These are phyloP conservation scores for Leptonema lineaticorne DNA, from an alignment of 1,140 invertebrate species.

Conservation along the genomic window DNA sequence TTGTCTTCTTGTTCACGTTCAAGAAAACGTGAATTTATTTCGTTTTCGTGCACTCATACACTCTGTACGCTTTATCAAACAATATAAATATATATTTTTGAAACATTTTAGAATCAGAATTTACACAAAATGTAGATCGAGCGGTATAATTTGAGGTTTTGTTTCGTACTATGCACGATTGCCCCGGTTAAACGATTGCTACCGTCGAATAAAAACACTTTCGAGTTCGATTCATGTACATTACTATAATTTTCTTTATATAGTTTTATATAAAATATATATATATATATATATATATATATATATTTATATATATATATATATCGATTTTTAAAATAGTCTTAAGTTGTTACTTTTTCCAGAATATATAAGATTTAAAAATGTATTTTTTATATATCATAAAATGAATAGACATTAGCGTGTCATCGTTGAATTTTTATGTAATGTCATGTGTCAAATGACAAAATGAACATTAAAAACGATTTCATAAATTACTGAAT, in stretches of 20 bases:
- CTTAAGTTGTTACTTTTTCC: too few relatives aligned
- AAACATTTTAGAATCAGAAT: too few relatives aligned
- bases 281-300: not conserved
- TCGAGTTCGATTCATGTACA: not conserved
- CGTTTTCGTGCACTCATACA: not conserved
- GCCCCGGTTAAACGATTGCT: not conserved
- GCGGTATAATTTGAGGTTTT: not conserved
- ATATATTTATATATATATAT: not conserved
- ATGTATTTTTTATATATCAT: too few relatives aligned
- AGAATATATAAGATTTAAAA: too few relatives aligned
- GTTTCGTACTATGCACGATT: not conserved
- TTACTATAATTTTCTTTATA: not conserved
- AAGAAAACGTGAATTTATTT: not conserved
- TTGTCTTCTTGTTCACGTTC: not conserved
- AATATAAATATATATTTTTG: too few relatives aligned
- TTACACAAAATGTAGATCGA: not conserved
- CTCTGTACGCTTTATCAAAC: not conserved
- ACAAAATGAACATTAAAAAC: too few relatives aligned
- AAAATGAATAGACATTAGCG: too few relatives aligned
- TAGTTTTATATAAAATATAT: not conserved
- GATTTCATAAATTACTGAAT: too few relatives aligned
- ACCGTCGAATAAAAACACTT: too few relatives aligned
- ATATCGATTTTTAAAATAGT: not conserved
- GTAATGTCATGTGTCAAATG: too few relatives aligned
- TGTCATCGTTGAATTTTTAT: too few relatives aligned